Conservation (phyloP, 1,140 invertebrate genomes). For the Lamellibrachia luymesi region DNA sequence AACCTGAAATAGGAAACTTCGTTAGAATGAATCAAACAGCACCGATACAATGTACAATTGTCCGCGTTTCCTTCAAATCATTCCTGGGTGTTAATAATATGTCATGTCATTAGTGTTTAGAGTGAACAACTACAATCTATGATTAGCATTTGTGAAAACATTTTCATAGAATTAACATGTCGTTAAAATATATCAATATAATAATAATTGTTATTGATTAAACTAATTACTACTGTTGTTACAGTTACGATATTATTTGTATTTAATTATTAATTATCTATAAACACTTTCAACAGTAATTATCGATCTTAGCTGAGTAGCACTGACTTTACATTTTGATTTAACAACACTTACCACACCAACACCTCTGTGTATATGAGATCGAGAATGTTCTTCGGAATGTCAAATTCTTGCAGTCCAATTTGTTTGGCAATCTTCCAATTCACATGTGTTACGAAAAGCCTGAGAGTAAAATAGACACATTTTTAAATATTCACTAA, state of each 20-base stretch:
- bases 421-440: background rate
- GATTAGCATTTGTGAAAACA: too few relatives aligned
- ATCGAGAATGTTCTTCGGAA: too few relatives aligned
- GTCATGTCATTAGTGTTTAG: too few relatives aligned
- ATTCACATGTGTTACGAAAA: background rate
- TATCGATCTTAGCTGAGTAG: background rate
- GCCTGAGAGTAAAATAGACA: background rate
- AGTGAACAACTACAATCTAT: too few relatives aligned
- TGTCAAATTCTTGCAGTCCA: background rate
- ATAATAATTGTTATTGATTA: too few relatives aligned
- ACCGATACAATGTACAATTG: background rate
- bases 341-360: slow-evolving; percentile 10
- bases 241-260: too few relatives aligned
- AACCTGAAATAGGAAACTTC: slow-evolving; percentile 10
- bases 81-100: background rate
- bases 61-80: background rate
- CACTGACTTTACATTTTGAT: background rate
- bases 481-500: background rate
- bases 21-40: too few relatives aligned
- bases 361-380: background rate
- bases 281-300: too few relatives aligned
- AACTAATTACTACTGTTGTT: too few relatives aligned
- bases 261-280: too few relatives aligned
- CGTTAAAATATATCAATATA: too few relatives aligned
- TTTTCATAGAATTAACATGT: too few relatives aligned